These are phyloP conservation scores for Sphaerolaimus hirsutus DNA, from an alignment of 2,888 invertebrate genomes.

Conservation along the genomic window DNA sequence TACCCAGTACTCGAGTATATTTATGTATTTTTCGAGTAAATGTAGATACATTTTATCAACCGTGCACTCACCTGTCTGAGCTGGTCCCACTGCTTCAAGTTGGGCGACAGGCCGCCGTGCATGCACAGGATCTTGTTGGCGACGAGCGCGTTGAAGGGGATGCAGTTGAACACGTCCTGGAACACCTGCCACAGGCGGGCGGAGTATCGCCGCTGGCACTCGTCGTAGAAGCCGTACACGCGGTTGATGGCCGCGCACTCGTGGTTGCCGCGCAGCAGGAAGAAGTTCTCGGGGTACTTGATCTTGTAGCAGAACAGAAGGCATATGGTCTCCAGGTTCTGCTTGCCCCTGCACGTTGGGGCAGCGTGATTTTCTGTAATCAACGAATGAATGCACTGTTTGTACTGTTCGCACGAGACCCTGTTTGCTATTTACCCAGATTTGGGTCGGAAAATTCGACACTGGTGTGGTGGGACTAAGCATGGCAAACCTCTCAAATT, in stretches of 20 bases:
- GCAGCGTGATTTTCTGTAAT: too few relatives aligned
- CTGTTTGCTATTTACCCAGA: too few relatives aligned
- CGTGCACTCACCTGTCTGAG: slow-evolving; percentile 21
- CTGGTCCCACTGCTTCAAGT: slow-evolving; percentile 9
- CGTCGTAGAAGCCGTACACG: slow-evolving; percentile 2
- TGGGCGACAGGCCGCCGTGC: slow-evolving; percentile 1
- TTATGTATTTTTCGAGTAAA: too few relatives aligned
- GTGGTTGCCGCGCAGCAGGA: slow-evolving; percentile 34
- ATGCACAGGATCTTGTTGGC: slow-evolving; percentile 1
- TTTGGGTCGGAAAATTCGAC: too few relatives aligned
- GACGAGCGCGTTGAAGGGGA: neutral
- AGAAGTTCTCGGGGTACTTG: slow-evolving; percentile 33
- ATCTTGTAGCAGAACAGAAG: slow-evolving; percentile 34
- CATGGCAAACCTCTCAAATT: too few relatives aligned
- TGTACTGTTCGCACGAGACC: too few relatives aligned
- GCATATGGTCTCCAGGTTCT: slow-evolving; percentile 31
- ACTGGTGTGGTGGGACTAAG: too few relatives aligned
- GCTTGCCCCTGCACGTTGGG: too few relatives aligned
- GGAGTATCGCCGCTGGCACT: neutral
- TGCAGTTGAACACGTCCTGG: slow-evolving; percentile 1
- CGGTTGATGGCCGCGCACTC: slow-evolving; percentile 35
- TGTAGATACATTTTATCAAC: too few relatives aligned
- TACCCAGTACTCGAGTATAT: too few relatives aligned
- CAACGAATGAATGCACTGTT: too few relatives aligned
- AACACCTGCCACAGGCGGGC: slow-evolving; percentile 1